These are phyloP conservation scores for Rhamphomyia laevipes DNA, from an alignment of 2,888 invertebrate genomes.

Conservation along the genomic window DNA sequence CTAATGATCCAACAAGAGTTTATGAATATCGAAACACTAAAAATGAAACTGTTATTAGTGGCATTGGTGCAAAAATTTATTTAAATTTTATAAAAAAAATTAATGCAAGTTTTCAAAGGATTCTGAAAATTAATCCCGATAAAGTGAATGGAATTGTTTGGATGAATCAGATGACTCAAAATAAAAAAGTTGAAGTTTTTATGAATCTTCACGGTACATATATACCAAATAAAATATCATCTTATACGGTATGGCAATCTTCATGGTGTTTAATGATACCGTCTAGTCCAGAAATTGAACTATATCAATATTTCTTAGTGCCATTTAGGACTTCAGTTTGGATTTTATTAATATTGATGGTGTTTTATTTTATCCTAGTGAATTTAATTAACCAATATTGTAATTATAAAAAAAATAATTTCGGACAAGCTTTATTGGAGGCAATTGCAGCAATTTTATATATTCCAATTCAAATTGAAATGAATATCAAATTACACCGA, in stretches of 20 bases:
- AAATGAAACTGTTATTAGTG: background rate
- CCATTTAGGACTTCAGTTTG: background rate
- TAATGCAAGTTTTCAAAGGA: background rate
- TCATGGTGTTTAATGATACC: background rate
- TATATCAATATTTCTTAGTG: background rate
- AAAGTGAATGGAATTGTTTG: background rate
- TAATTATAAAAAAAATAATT: background rate
- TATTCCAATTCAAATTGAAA: background rate
- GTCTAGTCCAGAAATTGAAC: background rate
- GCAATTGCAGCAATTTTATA: background rate
- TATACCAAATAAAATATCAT: background rate
- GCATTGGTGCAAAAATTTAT: background rate
- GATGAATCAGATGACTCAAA: background rate
- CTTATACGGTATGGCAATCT: background rate
- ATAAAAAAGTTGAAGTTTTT: background rate
- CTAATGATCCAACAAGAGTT: slow-evolving; percentile 5
- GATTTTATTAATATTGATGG: background rate
- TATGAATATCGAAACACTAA: background rate
- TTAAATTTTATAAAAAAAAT: background rate
- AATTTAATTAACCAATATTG: background rate
- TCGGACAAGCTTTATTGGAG: background rate
- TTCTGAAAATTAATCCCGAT: background rate
- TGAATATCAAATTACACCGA: no score
- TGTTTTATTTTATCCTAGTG: background rate
- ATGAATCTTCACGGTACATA: background rate